Conservation (phyloP, 2,797 vertebrate genomes). For the Pseudomugil gertrudae region DNA sequence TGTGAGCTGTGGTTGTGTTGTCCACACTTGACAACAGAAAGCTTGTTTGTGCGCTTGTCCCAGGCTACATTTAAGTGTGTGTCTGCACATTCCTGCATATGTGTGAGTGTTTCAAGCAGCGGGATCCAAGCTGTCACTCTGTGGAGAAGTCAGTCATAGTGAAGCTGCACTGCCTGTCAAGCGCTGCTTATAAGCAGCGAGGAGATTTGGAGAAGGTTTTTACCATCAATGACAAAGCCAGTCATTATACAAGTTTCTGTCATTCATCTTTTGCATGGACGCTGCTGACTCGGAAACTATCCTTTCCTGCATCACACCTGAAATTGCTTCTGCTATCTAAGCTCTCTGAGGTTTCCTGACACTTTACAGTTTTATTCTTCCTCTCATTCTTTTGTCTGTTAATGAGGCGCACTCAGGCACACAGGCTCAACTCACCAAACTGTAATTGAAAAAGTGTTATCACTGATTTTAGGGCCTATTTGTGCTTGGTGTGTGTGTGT, state of each 20-base stretch:
- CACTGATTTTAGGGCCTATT: constrained; percentile 29
- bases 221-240: constrained; percentile 57
- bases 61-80: constrained; percentile 10
- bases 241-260: constrained; percentile 58
- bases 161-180: constrained; percentile 33
- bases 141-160: constrained; percentile 20
- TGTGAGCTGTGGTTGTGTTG: constrained; percentile 22
- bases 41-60: constrained; percentile 24
- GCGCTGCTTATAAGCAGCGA: constrained; percentile 62
- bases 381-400: constrained; percentile 11
- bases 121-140: constrained; percentile 50
- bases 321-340: constrained; percentile 34
- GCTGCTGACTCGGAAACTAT: constrained; percentile 21
- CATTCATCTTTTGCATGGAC: constrained; percentile 36
- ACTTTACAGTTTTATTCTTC: constrained; percentile 21
- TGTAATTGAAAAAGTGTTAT: constrained; percentile 38
- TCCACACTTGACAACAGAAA: constrained; percentile 31
- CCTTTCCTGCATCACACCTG: constrained; percentile 36
- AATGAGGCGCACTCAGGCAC: constrained; percentile 19
- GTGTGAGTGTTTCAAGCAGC: constrained; percentile 34
- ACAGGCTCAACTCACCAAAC: constrained; percentile 36
- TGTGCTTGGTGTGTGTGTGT: constrained; percentile 26
- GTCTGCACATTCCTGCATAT: constrained; percentile 1
- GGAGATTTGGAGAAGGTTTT: constrained; percentile 63
- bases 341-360: constrained; percentile 35